Percentiles rank a stretch among this genome's conserved stretches.
Evolutionary conservation across 2,888 invertebrate genomes (phyloP).

Genomic region (Lasioglossum villosulum): DNA sequence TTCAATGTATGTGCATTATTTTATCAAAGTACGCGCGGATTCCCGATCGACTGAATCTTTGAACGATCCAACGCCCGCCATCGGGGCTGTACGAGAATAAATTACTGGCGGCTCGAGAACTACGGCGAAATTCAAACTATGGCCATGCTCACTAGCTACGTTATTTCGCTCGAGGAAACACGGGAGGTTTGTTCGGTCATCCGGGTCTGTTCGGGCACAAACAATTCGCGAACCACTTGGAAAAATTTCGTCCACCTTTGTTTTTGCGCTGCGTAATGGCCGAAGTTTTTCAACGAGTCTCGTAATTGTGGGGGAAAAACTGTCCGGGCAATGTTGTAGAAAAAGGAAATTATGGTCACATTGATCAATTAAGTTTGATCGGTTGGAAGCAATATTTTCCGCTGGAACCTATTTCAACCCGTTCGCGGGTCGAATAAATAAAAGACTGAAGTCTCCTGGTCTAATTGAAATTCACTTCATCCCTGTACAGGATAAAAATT

Average conservation of each 20-base stretch:
- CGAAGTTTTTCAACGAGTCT: background rate
- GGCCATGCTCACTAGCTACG: background rate
- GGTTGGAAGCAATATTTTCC: background rate
- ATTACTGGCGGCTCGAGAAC: background rate
- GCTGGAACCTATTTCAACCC: background rate
- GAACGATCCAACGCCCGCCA: background rate
- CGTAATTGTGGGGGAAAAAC: background rate
- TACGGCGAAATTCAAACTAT: background rate
- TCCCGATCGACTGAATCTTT: background rate
- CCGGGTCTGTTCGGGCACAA: background rate
- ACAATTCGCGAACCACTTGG: background rate
- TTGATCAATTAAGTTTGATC: background rate
- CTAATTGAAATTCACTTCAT: background rate
- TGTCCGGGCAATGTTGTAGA: background rate
- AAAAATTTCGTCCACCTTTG: background rate
- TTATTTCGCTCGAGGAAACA: conserved; percentile 4
- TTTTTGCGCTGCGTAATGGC: background rate
- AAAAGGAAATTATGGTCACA: background rate
- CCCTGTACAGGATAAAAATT: background rate
- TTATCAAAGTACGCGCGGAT: background rate
- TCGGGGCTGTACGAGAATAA: background rate
- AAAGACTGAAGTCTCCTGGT: background rate
- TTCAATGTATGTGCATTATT: conserved; percentile 45
- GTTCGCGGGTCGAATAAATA: background rate
- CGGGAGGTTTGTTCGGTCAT: background rate